Percentiles rank a stretch among this genome's conserved stretches.
phyloP scores from a whole-genome alignment of 1,140 invertebrate genomes.

The Bombus waltoni region DNA sequence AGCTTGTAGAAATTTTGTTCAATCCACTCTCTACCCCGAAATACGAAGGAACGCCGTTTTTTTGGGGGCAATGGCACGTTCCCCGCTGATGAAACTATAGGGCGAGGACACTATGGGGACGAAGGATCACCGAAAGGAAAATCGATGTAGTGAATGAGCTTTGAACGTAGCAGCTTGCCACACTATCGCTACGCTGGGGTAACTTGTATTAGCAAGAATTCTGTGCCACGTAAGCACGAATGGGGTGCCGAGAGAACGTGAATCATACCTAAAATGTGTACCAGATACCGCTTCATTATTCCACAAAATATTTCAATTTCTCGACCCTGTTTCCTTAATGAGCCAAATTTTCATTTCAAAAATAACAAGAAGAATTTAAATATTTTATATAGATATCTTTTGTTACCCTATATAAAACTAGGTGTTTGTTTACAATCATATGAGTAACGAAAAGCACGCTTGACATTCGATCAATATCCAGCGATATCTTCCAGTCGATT shows the following conservation, averaged over 20 bases:
- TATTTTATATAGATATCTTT: not conserved
- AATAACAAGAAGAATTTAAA: not conserved
- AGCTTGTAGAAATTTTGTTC: not conserved
- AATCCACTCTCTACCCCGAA: constrained; percentile 32
- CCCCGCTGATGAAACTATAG: constrained; percentile 65
- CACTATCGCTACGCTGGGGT: constrained; percentile 72
- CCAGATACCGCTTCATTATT: constrained; percentile 2
- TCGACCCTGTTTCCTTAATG: not conserved
- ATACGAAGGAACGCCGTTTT: constrained; percentile 68
- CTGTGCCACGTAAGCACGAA: constrained; percentile 76
- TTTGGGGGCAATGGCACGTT: constrained; percentile 73
- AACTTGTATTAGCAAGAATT: constrained; percentile 74
- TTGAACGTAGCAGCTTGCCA: constrained; percentile 68
- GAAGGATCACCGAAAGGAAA: constrained; percentile 75
- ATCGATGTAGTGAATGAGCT: constrained; percentile 78
- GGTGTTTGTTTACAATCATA: not conserved
- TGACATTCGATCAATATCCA: not conserved
- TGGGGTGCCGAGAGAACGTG: constrained; percentile 69
- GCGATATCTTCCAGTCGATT: not conserved
- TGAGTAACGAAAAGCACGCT: not conserved
- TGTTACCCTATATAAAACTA: not conserved
- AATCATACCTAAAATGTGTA: constrained; percentile 56
- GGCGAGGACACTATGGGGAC: constrained; percentile 60
- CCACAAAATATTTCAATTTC: not conserved
- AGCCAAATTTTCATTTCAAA: not conserved